phyloP scores from a whole-genome alignment of 2,113 vertebrate species.

The Acrocephalus arundinaceus region DNA sequence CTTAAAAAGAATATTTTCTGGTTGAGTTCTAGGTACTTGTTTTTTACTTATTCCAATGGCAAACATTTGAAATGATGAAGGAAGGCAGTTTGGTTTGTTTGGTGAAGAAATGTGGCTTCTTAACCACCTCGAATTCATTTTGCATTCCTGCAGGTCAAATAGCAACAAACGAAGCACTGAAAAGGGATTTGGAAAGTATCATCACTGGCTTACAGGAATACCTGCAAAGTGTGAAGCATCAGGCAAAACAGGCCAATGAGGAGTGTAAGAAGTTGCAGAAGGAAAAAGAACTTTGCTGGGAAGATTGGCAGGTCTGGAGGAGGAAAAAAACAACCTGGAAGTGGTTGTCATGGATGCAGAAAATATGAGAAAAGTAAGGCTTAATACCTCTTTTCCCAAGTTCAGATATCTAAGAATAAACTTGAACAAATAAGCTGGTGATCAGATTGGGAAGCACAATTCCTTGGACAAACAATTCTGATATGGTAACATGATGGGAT shows the following conservation, averaged over 20 bases:
- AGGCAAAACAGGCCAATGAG: conserved; percentile 77
- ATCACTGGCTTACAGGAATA: conserved; percentile 89
- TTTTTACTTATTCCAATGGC: neutral
- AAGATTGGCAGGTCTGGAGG: conserved; percentile 75
- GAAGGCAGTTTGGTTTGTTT: neutral
- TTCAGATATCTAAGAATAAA: neutral
- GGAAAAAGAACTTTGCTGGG: conserved; percentile 80
- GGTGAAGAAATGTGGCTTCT: neutral
- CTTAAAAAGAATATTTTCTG: neutral
- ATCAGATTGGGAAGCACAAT: neutral
- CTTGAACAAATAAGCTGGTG: neutral
- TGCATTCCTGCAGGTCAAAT: conserved; percentile 83
- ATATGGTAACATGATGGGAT: neutral
- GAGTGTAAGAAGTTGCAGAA: conserved; percentile 77
- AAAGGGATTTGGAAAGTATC: conserved; percentile 86
- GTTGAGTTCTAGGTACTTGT: neutral
- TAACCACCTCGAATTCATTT: neutral
- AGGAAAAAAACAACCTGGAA: conserved; percentile 80
- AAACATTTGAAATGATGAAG: neutral
- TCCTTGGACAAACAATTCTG: neutral
- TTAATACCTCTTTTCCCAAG: neutral
- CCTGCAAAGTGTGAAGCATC: conserved; percentile 80
- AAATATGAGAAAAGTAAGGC: conserved; percentile 78
- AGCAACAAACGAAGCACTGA: conserved; percentile 87
- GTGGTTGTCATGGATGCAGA: conserved; percentile 74